Evolutionary conservation across 2,888 invertebrate genomes (phyloP), one percentile per base, ranked within the genome.

Genomic region (Morpho deidamia): DNA sequence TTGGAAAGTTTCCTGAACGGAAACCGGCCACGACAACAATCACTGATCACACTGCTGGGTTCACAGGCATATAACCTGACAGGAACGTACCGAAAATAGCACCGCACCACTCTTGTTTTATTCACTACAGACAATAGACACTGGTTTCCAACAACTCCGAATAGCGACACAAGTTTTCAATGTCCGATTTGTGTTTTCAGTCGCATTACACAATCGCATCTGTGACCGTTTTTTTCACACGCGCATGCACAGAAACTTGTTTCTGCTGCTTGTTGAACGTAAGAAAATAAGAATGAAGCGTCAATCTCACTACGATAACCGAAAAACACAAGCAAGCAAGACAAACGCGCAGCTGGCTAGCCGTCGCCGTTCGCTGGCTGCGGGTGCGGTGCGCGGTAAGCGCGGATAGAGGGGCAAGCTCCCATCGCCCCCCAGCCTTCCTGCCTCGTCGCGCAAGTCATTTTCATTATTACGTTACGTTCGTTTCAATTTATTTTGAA

Each of bases 11-110:
- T 84, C 83, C 87, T 79, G 72, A 72, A 78, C 78, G 81, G 83
- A 86, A 89, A 87, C 87, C 83, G 81, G 88, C 83, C 82, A 83
- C 83, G 85, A 84, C 86, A 86, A 88, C 88, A 89, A 87, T 88
- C 87, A 88, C 88, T 87, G 83, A 79, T 83, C 78, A 83, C 85
- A 87, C 80, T 81, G 72, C 72, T 75, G 72, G 71, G 76, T 81
- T 75, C 74, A 74, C 74, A 72, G 72, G 72, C 69, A 75, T 71
- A 69, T 66, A 68, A 78, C 71, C 72, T 76, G 75, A 76, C 80
- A 79, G 74, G 76, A 81, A 76, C 71, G 78, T 76, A 78, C 77
- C 70, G 70, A 76, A 82, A 79, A 23, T 23, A 23, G 23, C 23
- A 23, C 77, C 78, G 72, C 78, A 83, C 78, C 77, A 82, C 77